Conservation (phyloP, 2,797 vertebrate genomes). For the Aulostomus chinensis region DNA sequence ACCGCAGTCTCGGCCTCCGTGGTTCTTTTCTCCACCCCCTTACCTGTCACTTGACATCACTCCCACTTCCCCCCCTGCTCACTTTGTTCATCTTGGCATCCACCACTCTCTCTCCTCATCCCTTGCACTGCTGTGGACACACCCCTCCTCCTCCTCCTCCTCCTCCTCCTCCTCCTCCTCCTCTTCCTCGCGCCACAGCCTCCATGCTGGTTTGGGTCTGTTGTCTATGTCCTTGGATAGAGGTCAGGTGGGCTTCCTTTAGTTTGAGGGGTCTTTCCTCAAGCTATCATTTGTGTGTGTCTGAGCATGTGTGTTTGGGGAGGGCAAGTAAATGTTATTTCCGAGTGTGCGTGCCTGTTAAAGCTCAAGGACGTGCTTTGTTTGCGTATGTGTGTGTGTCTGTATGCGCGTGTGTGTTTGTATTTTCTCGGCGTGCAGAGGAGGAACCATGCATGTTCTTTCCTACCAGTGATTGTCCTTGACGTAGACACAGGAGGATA, state of each 20-base stretch:
- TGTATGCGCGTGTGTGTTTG: slow-evolving; percentile 10
- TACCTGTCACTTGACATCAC: slow-evolving; percentile 57
- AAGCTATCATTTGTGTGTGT: slow-evolving; percentile 11
- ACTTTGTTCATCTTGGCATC: slow-evolving; percentile 54
- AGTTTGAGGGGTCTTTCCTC: slow-evolving; percentile 42
- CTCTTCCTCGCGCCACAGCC: slow-evolving; percentile 41
- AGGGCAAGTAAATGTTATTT: slow-evolving; percentile 37
- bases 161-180: slow-evolving; percentile 24
- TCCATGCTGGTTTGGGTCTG: slow-evolving; percentile 51
- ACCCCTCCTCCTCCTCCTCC: slow-evolving; percentile 3
- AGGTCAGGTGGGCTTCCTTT: slow-evolving; percentile 64
- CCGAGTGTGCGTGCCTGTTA: slow-evolving; percentile 15
- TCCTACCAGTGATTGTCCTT: slow-evolving; percentile 65
- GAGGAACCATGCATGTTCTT: slow-evolving; percentile 46
- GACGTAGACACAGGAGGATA: slow-evolving; percentile 59
- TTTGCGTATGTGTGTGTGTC: slow-evolving; percentile 11
- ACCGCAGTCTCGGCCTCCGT: slow-evolving; percentile 24
- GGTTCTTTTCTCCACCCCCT: slow-evolving; percentile 26
- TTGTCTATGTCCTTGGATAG: slow-evolving; percentile 62
- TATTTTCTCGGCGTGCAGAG: slow-evolving; percentile 14
- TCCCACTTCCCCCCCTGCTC: slow-evolving; percentile 44
- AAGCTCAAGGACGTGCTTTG: slow-evolving; percentile 50
- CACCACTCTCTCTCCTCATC: slow-evolving; percentile 29
- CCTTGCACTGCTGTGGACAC: slow-evolving; percentile 34
- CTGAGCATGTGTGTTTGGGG: slow-evolving; percentile 8